Conservation (phyloP, 2,888 invertebrate species). For the Cryptosula pallasiana region DNA sequence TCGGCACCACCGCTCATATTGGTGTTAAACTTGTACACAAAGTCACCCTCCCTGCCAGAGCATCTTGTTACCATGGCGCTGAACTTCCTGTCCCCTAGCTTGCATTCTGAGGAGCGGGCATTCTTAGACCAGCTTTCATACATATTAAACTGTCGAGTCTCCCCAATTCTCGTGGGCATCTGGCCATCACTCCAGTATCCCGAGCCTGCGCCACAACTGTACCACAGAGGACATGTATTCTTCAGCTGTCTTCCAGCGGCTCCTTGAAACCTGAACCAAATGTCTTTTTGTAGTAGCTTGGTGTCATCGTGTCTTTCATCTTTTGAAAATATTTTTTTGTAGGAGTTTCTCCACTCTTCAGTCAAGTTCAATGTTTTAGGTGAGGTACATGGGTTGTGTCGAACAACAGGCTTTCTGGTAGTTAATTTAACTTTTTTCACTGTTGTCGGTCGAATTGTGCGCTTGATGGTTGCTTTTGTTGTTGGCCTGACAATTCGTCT, state of each 20-base stretch:
- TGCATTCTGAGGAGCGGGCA: not conserved
- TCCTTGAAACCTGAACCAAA: not conserved
- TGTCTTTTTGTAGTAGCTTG: not conserved
- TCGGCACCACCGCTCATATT: not conserved
- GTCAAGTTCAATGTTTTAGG: not conserved
- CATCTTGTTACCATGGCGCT: not conserved
- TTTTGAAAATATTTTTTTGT: not conserved
- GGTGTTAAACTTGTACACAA: not conserved
- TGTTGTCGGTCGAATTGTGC: not conserved
- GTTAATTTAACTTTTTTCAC: not conserved
- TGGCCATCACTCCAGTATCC: not conserved
- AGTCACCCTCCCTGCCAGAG: not conserved
- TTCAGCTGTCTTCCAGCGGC: not conserved
- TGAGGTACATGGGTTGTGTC: not conserved
- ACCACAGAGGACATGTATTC: not conserved
- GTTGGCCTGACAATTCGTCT: not conserved
- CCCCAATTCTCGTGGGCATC: not conserved
- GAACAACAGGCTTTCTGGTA: not conserved
- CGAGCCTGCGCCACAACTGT: not conserved
- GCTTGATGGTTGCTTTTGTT: too few relatives aligned
- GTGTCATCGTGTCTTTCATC: not conserved
- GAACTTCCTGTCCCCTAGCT: not conserved
- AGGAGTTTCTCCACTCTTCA: not conserved
- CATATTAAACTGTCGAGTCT: not conserved
- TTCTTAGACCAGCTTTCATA: not conserved